Percentiles rank a stretch among this genome's conserved stretches.
phyloP scores from a whole-genome alignment of 2,113 vertebrate species.

The Astur gentilis region DNA sequence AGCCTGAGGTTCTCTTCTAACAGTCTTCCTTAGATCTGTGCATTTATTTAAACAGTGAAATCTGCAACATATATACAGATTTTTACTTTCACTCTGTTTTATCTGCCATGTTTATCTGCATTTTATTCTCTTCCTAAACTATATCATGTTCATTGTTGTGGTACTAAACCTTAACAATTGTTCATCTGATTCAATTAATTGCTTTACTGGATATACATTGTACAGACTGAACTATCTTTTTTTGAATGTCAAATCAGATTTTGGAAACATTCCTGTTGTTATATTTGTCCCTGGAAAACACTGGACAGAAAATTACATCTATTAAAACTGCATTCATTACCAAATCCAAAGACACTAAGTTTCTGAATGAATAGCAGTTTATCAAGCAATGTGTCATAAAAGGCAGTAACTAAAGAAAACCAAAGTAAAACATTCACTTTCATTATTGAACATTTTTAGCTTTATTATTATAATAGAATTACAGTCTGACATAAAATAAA shows the following conservation, averaged over 20 bases:
- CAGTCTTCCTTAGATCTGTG: neutral
- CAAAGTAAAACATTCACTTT: conserved; percentile 71
- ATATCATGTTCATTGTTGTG: neutral
- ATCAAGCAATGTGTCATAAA: neutral
- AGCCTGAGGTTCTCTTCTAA: neutral
- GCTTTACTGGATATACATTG: neutral
- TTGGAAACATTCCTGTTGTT: neutral
- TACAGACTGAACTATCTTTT: neutral
- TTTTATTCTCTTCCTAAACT: neutral
- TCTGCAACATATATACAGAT: neutral
- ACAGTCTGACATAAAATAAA: conserved; percentile 84
- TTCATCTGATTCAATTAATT: neutral
- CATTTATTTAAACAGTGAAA: neutral
- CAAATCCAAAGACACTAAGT: neutral
- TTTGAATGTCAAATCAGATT: neutral
- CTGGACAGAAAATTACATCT: neutral
- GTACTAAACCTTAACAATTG: neutral
- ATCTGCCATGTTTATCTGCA: neutral
- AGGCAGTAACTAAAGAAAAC: conserved; percentile 56
- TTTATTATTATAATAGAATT: conserved; percentile 84
- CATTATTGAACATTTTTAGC: conserved; percentile 76
- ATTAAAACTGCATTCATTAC: conserved; percentile 15
- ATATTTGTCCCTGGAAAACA: neutral
- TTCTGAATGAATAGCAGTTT: conserved; percentile 30
- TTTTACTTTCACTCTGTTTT: neutral